Percentiles rank a stretch among this genome's conserved stretches.
phyloP scores from a whole-genome alignment of 2,113 vertebrate genomes.

The Campylorhamphus procurvoides region DNA sequence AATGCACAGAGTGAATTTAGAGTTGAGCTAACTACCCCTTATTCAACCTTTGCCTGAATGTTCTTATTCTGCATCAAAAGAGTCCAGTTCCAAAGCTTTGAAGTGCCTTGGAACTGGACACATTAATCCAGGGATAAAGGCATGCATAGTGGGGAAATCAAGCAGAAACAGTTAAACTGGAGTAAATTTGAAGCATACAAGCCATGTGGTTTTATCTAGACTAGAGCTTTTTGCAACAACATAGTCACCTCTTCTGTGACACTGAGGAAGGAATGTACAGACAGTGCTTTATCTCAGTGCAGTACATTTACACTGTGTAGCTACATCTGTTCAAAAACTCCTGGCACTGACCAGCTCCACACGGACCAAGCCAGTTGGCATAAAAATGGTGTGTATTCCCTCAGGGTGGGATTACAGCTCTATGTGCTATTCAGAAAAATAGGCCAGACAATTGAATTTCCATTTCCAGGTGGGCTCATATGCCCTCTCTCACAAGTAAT shows the following conservation, averaged over 20 bases:
- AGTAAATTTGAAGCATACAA: background rate
- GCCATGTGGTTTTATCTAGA: background rate
- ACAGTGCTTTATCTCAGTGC: background rate
- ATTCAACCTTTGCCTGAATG: background rate
- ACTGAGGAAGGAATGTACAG: background rate
- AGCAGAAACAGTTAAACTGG: background rate
- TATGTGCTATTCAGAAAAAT: background rate
- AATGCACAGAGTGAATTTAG: background rate
- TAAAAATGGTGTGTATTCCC: background rate
- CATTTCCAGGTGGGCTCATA: background rate
- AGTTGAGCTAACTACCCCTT: background rate
- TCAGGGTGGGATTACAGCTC: background rate
- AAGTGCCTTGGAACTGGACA: background rate
- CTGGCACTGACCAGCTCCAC: background rate
- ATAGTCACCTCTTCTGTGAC: background rate
- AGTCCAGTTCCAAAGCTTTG: background rate
- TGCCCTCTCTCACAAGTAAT: background rate
- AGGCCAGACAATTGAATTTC: background rate
- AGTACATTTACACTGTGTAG: background rate
- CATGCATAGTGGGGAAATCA: background rate
- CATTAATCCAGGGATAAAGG: background rate
- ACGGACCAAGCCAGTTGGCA: background rate
- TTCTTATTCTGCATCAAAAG: background rate
- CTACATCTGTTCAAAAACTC: background rate
- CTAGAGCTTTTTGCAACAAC: background rate